A percentile compares a stretch with the other conserved stretches of the same genome.
These are phyloP conservation scores for Phaedon cochleariae DNA, from an alignment of 2,888 invertebrate genomes.

Conservation along the genomic window DNA sequence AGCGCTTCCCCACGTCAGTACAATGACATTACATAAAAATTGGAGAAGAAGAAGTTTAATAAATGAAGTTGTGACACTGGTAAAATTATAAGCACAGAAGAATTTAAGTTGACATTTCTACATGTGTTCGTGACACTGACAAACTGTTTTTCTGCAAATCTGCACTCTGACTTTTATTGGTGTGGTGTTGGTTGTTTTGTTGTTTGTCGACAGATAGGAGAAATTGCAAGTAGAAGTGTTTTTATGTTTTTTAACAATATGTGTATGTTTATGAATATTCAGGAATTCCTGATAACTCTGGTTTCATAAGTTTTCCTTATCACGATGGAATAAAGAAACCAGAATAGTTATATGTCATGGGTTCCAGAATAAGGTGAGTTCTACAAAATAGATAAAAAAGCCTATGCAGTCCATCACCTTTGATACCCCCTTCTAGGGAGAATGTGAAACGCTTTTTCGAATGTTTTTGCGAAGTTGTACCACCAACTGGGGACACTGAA, in stretches of 20 bases:
- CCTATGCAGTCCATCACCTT: background rate
- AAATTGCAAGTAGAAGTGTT: background rate
- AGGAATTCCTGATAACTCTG: background rate
- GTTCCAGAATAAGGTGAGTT: conserved; percentile 64
- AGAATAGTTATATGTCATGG: conserved; percentile 56
- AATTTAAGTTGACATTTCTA: too few species aligned
- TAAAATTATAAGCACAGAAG: too few species aligned
- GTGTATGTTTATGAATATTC: background rate
- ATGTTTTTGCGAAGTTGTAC: conserved; percentile 83
- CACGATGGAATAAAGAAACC: conserved; percentile 17
- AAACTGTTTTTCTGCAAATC: too few species aligned
- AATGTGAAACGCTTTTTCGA: conserved; percentile 82
- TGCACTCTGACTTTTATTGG: too few species aligned
- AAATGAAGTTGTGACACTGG: too few species aligned
- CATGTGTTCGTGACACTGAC: too few species aligned
- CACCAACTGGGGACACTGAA: conserved; percentile 69
- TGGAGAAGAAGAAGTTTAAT: too few species aligned
- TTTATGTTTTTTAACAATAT: background rate
- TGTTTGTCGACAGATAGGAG: too few species aligned
- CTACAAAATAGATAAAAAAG: conserved; percentile 1
- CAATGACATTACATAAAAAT: too few species aligned
- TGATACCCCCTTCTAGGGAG: conserved; percentile 67
- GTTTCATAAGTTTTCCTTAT: conserved; percentile 1
- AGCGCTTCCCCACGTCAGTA: too few species aligned
- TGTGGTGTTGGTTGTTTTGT: too few species aligned